Conservation (phyloP, 2,113 vertebrate species). For the Phyllostomus hastatus region DNA sequence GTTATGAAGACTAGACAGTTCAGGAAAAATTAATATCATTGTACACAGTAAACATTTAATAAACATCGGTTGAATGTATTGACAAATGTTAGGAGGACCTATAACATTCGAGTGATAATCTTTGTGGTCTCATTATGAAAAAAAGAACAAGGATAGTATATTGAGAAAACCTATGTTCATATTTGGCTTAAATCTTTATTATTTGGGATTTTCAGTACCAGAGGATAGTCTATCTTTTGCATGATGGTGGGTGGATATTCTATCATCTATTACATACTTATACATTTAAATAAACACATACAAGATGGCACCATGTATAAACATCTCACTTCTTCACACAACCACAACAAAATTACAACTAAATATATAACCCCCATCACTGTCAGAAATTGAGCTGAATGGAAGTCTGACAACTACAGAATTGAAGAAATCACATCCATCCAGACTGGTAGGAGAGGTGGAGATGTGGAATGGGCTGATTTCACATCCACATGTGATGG, state of each 20-base stretch:
- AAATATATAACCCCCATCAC: no score
- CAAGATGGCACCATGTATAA: no score
- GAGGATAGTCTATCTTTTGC: background rate
- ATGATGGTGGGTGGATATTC: background rate
- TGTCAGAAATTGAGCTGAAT: no score
- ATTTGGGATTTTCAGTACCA: background rate
- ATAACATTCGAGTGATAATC: background rate
- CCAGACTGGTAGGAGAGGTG: no score
- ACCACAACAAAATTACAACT: no score
- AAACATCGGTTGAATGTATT: background rate
- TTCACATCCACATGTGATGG: no score
- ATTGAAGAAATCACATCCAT: no score
- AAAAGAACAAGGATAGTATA: background rate
- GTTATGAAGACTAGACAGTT: background rate
- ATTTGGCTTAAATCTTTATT: background rate
- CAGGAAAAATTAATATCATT: background rate
- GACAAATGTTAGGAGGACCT: background rate
- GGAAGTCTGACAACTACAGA: no score
- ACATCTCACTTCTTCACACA: no score
- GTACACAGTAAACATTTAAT: background rate
- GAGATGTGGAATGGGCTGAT: no score
- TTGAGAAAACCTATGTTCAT: background rate
- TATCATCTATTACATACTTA: background rate
- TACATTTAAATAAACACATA: background rate
- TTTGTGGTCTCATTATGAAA: background rate